These are phyloP conservation scores for Sebastes oblongus DNA, from an alignment of 2,797 vertebrate genomes.

Conservation along the genomic window DNA sequence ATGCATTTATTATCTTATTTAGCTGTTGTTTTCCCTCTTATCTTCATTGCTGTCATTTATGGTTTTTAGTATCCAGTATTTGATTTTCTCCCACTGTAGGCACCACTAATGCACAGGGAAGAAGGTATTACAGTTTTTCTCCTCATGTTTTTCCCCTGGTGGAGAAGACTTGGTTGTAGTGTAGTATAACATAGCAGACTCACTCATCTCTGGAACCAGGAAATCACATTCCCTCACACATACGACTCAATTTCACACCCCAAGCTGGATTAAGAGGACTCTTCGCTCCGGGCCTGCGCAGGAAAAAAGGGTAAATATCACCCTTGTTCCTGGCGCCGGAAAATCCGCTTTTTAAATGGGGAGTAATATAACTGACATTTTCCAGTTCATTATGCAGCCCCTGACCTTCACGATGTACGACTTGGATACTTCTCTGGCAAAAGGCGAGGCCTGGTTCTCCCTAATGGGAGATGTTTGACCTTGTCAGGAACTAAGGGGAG, in stretches of 20 bases:
- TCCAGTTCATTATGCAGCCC: conserved; percentile 85
- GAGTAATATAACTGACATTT: conserved; percentile 85
- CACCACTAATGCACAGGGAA: neutral
- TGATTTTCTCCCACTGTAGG: neutral
- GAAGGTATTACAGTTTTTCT: conserved; percentile 25
- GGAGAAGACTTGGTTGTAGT: conserved; percentile 38
- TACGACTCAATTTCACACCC: conserved; percentile 76
- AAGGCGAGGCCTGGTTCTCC: conserved; percentile 64
- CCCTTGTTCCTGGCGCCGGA: conserved; percentile 71
- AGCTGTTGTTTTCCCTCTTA: conserved; percentile 27
- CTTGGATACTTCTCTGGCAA: conserved; percentile 73
- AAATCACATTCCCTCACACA: conserved; percentile 72
- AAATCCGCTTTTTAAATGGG: conserved; percentile 82
- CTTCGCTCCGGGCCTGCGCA: conserved; percentile 63
- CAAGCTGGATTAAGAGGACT: conserved; percentile 75
- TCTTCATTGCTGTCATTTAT: conserved; percentile 10
- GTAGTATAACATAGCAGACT: conserved; percentile 35
- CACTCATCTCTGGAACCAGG: conserved; percentile 58
- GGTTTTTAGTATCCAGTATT: conserved; percentile 4
- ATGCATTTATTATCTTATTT: conserved; percentile 42
- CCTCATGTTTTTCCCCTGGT: conserved; percentile 10
- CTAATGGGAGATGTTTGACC: conserved; percentile 84
- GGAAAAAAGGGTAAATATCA: conserved; percentile 81
- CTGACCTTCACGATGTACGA: conserved; percentile 80
- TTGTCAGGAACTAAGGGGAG: conserved; percentile 76